Evolutionary conservation across 35 echinoderm and acorn worm species (phyloP).

Genomic region (Diadema setosum): DNA sequence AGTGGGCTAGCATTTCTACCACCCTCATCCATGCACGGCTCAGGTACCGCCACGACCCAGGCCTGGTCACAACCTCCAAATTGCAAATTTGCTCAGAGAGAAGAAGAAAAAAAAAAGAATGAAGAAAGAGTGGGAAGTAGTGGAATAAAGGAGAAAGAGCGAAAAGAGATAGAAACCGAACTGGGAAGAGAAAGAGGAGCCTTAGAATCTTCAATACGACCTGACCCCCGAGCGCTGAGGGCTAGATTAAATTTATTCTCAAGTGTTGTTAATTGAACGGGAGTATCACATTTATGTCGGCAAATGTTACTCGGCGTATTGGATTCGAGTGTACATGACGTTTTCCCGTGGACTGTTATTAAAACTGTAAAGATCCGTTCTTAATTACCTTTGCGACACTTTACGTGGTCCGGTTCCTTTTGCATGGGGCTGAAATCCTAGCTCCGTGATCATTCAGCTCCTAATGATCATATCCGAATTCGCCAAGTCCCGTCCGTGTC

Average conservation of each 20-base stretch:
- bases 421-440: neutral
- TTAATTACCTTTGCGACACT: neutral
- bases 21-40: neutral
- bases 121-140: too few relatives aligned
- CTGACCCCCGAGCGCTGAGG: constrained; percentile 7
- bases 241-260: constrained; percentile 23
- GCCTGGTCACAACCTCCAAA: neutral
- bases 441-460: neutral
- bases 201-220: neutral
- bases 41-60: neutral
- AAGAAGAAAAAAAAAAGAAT: too few relatives aligned
- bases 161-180: neutral
- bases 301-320: neutral
- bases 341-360: neutral
- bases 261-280: constrained; percentile 18
- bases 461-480: neutral
- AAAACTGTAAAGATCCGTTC: constrained; percentile 7
- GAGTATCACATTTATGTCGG: constrained; percentile 22
- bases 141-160: too few relatives aligned
- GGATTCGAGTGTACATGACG: neutral
- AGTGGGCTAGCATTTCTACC: neutral
- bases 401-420: neutral
- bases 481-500: neutral
- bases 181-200: neutral
- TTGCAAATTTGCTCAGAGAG: neutral